Base-by-base conservation (phyloP, 2,113 vertebrate genomes). In the Octodon degus region DNA sequence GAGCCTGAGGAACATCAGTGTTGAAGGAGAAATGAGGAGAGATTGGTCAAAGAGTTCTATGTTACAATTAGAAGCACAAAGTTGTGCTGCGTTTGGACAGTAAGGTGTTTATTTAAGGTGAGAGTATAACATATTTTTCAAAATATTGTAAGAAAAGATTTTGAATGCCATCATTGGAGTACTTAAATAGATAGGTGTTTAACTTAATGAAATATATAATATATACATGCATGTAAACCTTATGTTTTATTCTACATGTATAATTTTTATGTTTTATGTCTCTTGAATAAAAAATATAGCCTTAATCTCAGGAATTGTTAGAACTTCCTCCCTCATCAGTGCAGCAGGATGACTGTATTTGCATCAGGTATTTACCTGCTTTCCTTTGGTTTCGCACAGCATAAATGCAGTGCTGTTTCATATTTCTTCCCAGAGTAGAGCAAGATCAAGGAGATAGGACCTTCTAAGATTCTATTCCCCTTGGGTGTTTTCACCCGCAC, bases 351-450 rank as follows among this genome's bases (percentile, higher is more conserved):
- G 74, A 55, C 58, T 87, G 37, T 86, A 60, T 91, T 94, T 95
- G 74, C n/a, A 47, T 77, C 34, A 5, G 20, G 80, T 83, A 63
- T 70, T 90, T 81, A 55, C 50, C 62, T 83, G 5, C n/a, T 96
- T 90, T 84, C 40, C 47, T 94, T 34, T 30, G 30, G 77, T 77
- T 94, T 97, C 43, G 80, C 53, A 79, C 82, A 62, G 81, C 1
- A 83, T 90, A 90, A 67, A 86, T 97, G 94, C 43, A 81, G 68
- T 62, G 43, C 55, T 22, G 12, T 97, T 96, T 95, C 84, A 24
- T 19, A 0, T 91, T 94, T 86, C 82, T 34, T 47, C 67, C 24
- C 65, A 96, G 55, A 30, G 79, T 37, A 27, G 62, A 55, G 8
- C 0, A 50, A 79, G 65, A 84, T 97, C 19, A 81, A 83, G 77